Base-by-base conservation (phyloP, 2,888 invertebrate genomes). In the Cantharis rufa region DNA sequence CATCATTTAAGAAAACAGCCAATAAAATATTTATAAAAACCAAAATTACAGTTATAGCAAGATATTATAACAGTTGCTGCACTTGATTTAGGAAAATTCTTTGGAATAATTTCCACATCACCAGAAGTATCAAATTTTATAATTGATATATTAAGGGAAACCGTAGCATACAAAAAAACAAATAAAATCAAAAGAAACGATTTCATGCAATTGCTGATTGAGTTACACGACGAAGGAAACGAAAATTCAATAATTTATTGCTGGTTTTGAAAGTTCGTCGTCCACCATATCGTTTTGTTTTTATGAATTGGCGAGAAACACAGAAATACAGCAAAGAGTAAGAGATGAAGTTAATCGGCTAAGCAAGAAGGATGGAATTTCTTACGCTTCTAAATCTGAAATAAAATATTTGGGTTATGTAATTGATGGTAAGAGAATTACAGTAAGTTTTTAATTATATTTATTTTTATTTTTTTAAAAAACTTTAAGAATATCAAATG, bases 371-470 rank as follows among this genome's bases (percentile, higher is more conserved):
- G 87, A 87, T 0, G 80, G 87, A 78, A 80, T 90, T 13, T 88
- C 86, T 9, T 90, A 89, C 79, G 90, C 90, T 10, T 86, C 88
- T 1, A 80, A 90, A 74, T 83, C 84, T 79, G 89, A 90, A 27
- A 87, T 91, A 88, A 84, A 84, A 0, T 91, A 90, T 81, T 80
- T 91, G 74, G 89, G 89, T 70, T 87, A 88, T 81, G 88, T 89
- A 10, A 82, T 90, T 24, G 63, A 81, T 13, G 82, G 83, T 83
- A 89, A 3, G n/a, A 10, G 10, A 11, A 10, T 62, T 10, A 5
- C 16, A 15, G 4, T 32, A 66, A 66, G 70, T n/a, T 24, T 10
- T 24, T 18, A 13, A 64, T 62, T 10, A 10, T 27, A 27, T 16
- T 62, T 24, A 15, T 24, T n/a, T 1, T 13, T 7, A 13, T 62